These are phyloP conservation scores for Drosophila merina DNA, from an alignment of 2,888 invertebrate species.

Conservation along the genomic window DNA sequence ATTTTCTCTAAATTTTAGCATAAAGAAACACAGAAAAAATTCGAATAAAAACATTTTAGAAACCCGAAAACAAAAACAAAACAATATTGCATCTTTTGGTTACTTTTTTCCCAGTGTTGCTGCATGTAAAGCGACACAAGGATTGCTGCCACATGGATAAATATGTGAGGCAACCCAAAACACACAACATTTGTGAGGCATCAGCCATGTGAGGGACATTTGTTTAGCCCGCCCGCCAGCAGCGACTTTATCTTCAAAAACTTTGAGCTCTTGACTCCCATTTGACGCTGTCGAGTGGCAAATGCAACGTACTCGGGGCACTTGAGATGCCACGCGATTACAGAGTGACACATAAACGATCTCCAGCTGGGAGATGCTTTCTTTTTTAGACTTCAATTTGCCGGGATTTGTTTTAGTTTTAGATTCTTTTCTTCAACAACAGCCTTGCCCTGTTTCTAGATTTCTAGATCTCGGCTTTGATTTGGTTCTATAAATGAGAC, in stretches of 20 bases:
- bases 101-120: conserved; percentile 18
- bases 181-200: conserved; percentile 15
- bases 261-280: conserved; percentile 35
- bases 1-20: conserved; percentile 18
- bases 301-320: conserved; percentile 31
- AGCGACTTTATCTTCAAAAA: conserved; percentile 20
- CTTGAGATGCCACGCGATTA: conserved; percentile 25
- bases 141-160: neutral
- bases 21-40: conserved; percentile 8
- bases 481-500: too few relatives aligned
- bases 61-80: too few relatives aligned
- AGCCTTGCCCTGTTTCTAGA: neutral
- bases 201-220: conserved; percentile 8
- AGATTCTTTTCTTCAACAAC: neutral
- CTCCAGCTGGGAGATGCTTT: conserved; percentile 14
- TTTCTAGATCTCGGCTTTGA: too few relatives aligned
- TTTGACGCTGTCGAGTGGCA: conserved; percentile 39
- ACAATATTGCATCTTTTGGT: too few relatives aligned
- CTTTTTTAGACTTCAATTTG: conserved; percentile 11
- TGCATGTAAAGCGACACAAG: conserved; percentile 10
- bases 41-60: too few relatives aligned
- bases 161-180: neutral
- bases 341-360: conserved; percentile 23
- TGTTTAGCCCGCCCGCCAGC: conserved; percentile 14
- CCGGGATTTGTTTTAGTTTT: neutral